phyloP scores from a whole-genome alignment of 1,140 invertebrate species.

The Sitophilus oryzae region DNA sequence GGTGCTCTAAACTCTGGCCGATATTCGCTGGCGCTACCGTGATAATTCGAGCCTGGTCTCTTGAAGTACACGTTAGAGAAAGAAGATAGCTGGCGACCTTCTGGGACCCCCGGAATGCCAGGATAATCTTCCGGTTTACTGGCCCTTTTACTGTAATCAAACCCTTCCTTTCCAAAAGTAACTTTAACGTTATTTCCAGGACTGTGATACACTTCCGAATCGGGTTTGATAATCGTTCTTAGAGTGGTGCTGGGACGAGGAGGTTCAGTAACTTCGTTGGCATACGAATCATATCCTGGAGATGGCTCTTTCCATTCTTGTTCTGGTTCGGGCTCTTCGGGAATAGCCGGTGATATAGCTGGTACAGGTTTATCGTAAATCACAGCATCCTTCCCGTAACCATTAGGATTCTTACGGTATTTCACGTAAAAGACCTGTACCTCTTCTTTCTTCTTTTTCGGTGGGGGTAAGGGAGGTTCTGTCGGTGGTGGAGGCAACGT shows the following conservation, averaged over 20 bases:
- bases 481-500: constrained; percentile 60
- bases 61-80: constrained; percentile 29
- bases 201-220: constrained; percentile 73
- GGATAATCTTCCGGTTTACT: constrained; percentile 38
- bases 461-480: constrained; percentile 46
- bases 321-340: constrained; percentile 48
- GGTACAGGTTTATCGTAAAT: constrained; percentile 72
- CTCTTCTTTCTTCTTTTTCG: constrained; percentile 66
- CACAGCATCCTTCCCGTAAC: constrained; percentile 58
- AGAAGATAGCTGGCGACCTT: constrained; percentile 39
- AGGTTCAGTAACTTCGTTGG: constrained; percentile 44
- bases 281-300: constrained; percentile 27
- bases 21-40: constrained; percentile 39
- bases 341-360: constrained; percentile 60
- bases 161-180: constrained; percentile 63
- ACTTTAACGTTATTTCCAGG: constrained; percentile 63
- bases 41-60: constrained; percentile 16
- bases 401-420: constrained; percentile 73
- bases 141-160: constrained; percentile 50
- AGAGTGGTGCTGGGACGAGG: constrained; percentile 66
- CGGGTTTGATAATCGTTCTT: constrained; percentile 74
- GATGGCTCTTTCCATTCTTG: constrained; percentile 36
- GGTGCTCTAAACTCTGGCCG: constrained; percentile 33
- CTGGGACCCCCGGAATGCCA: constrained; percentile 43
- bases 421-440: constrained; percentile 87